Conservation (phyloP, 35 echinoderm and acorn worm genomes). For the Strongylocentrotus purpuratus region DNA sequence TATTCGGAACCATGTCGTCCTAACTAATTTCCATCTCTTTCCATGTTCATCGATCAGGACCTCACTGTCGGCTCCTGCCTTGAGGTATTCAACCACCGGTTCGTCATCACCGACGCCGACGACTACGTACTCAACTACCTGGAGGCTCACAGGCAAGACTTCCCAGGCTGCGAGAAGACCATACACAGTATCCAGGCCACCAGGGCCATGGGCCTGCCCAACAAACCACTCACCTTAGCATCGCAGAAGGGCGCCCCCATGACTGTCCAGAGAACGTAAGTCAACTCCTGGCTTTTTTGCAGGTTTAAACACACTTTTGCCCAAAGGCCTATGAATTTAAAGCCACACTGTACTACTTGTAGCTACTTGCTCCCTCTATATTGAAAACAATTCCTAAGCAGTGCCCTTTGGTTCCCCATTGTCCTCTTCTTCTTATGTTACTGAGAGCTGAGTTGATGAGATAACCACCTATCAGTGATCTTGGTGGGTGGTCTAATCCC, state of each 20-base stretch:
- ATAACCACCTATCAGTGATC: too few relatives aligned
- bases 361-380: too few relatives aligned
- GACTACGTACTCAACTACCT: constrained; percentile 87
- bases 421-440: too few relatives aligned
- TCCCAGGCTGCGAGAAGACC: constrained; percentile 85
- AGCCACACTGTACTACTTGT: too few relatives aligned
- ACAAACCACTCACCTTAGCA: background rate
- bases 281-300: background rate
- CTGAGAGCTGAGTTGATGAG: too few relatives aligned
- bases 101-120: constrained; percentile 88
- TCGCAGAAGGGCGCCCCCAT: constrained; percentile 89
- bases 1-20: background rate
- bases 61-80: constrained; percentile 80
- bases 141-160: constrained; percentile 68
- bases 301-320: background rate
- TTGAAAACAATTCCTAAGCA: too few relatives aligned
- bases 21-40: background rate
- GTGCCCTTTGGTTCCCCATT: too few relatives aligned
- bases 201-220: background rate
- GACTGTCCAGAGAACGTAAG: constrained; percentile 84
- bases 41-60: constrained; percentile 47
- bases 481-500: too few relatives aligned
- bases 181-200: constrained; percentile 65
- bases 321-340: too few relatives aligned
- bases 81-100: constrained; percentile 80